Evolutionary conservation across 2,113 vertebrate species (phyloP).

Genomic region (Phaethornis superciliosus): DNA sequence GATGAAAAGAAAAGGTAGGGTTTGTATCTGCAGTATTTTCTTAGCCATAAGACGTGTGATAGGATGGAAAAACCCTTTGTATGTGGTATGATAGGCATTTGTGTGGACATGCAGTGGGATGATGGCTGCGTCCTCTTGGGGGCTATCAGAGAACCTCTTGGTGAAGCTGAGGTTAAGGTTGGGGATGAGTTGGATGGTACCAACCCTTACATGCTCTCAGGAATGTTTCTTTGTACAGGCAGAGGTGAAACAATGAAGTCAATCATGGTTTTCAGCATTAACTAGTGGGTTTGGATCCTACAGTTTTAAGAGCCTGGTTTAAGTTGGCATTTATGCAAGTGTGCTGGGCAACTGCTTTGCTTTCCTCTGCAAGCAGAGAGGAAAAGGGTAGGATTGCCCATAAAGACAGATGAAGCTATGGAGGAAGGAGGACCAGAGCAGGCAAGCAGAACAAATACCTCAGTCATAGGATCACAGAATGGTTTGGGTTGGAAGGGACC

Average conservation of each 20-base stretch:
- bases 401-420: background rate
- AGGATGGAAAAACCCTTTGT: background rate
- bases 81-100: background rate
- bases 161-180: background rate
- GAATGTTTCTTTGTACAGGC: background rate
- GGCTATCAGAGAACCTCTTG: background rate
- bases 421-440: background rate
- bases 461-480: no score
- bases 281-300: background rate
- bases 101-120: accelerated
- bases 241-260: background rate
- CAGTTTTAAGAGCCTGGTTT: background rate
- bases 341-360: background rate
- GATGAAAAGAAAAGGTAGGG: background rate
- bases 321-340: background rate
- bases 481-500: no score
- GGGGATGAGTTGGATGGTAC: background rate
- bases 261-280: background rate
- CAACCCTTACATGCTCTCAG: background rate
- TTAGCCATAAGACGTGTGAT: background rate
- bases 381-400: background rate
- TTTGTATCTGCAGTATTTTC: background rate
- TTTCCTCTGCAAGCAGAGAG: background rate
- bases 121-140: background rate
- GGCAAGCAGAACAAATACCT: background rate